These are phyloP conservation scores for Otolemur crassicaudatus DNA, from an alignment of 2,797 vertebrate genomes.

Conservation along the genomic window DNA sequence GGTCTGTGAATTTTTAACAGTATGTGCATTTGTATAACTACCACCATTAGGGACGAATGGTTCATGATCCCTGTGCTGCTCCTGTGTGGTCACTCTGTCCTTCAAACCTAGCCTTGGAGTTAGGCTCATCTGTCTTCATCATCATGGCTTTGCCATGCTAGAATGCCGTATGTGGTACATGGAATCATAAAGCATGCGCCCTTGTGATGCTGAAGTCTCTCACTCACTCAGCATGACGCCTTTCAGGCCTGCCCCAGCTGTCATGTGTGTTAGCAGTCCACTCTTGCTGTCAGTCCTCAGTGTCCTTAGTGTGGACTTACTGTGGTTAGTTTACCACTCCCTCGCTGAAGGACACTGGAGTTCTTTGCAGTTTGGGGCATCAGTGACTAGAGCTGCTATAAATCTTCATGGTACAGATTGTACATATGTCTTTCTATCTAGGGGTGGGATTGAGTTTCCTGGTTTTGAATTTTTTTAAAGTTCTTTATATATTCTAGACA, in stretches of 20 bases:
- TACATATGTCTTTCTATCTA: background rate
- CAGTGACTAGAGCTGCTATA: background rate
- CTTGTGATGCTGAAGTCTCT: background rate
- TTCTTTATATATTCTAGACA: slow-evolving; percentile 28
- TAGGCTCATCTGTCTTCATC: background rate
- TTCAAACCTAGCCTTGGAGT: background rate
- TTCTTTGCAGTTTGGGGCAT: background rate
- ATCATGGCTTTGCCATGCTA: background rate
- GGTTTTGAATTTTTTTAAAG: background rate
- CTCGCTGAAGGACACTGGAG: background rate
- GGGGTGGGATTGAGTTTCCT: background rate
- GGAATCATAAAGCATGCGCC: background rate
- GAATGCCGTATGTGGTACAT: background rate
- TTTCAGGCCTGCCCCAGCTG: background rate
- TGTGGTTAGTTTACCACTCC: background rate
- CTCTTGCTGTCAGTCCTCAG: background rate
- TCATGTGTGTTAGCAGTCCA: background rate
- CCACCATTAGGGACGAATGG: background rate
- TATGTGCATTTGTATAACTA: background rate
- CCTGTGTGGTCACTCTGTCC: background rate
- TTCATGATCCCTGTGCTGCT: background rate
- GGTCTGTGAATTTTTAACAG: background rate
- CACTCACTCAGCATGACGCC: background rate
- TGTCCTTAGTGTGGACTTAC: no score
- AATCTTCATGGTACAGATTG: background rate